A percentile compares a stretch with the other conserved stretches of the same genome.
Evolutionary conservation across 2,113 vertebrate species (phyloP).

Genomic region (Antigone vipio): DNA sequence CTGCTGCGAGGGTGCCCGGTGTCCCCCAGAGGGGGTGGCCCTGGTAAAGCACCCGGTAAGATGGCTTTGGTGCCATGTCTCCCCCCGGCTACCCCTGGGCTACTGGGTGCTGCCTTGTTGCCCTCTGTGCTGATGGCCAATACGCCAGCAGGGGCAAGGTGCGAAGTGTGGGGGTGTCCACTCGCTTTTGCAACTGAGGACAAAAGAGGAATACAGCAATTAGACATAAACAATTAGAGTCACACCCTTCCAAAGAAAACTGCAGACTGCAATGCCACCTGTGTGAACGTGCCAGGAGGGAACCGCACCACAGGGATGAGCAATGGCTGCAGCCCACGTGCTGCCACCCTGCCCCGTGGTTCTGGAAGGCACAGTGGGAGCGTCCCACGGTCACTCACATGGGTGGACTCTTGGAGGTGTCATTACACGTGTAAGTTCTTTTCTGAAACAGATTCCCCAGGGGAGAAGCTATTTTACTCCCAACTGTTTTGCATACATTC

Average conservation of each 20-base stretch:
- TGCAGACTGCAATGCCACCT: background rate
- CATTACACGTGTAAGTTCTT: background rate
- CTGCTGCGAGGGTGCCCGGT: background rate
- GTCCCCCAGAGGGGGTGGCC: background rate
- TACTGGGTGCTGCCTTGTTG: background rate
- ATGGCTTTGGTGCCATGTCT: background rate
- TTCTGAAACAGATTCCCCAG: background rate
- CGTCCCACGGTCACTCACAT: background rate
- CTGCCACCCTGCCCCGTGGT: background rate
- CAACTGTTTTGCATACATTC: background rate
- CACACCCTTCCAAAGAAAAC: background rate
- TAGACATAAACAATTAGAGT: background rate
- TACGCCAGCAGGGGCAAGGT: background rate
- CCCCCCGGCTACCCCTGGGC: too few species aligned
- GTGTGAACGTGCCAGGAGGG: background rate
- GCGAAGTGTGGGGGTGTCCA: accelerated
- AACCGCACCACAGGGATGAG: background rate
- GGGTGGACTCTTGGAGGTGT: background rate
- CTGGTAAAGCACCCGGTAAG: background rate
- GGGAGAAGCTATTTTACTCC: background rate
- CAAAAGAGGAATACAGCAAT: background rate
- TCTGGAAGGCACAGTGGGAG: background rate
- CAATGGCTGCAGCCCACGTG: background rate
- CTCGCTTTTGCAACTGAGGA: background rate
- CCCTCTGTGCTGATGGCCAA: accelerated